Conservation (phyloP, 2,113 vertebrate genomes). For the Gnathonemus echidnorhynchus region DNA sequence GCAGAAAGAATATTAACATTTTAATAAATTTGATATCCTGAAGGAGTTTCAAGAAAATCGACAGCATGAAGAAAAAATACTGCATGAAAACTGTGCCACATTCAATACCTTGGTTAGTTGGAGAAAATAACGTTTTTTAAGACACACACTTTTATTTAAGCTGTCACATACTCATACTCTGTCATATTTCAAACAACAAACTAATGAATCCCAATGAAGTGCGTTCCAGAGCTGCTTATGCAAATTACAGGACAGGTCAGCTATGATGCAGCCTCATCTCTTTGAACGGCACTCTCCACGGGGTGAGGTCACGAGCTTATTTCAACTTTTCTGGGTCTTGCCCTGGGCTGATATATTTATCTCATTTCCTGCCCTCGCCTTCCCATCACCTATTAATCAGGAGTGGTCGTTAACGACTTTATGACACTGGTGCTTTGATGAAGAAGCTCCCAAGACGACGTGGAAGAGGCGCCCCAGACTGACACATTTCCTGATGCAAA, state of each 20-base stretch:
- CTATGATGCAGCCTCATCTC: too few species aligned
- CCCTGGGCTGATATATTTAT: conserved; percentile 9
- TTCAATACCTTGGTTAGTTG: background rate
- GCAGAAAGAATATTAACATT: background rate
- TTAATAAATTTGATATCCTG: background rate
- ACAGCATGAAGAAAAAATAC: background rate
- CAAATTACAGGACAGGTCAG: background rate
- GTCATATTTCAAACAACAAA: background rate
- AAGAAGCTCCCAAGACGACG: background rate
- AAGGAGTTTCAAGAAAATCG: background rate
- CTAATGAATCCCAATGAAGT: background rate
- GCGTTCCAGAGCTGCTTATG: background rate
- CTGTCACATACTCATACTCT: too few species aligned
- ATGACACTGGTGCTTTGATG: background rate
- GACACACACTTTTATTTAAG: background rate
- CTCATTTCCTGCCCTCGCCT: conserved; percentile 1
- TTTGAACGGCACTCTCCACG: background rate
- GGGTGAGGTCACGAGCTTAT: background rate
- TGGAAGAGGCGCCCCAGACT: background rate
- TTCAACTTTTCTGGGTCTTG: background rate
- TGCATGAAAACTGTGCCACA: background rate
- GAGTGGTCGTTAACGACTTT: background rate
- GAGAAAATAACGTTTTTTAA: background rate
- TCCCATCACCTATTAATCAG: conserved; percentile 8
- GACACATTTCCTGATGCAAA: background rate